A percentile compares a stretch with the other conserved stretches of the same genome.
phyloP scores from a whole-genome alignment of 2,113 vertebrate genomes.

The Oophaga pumilio region DNA sequence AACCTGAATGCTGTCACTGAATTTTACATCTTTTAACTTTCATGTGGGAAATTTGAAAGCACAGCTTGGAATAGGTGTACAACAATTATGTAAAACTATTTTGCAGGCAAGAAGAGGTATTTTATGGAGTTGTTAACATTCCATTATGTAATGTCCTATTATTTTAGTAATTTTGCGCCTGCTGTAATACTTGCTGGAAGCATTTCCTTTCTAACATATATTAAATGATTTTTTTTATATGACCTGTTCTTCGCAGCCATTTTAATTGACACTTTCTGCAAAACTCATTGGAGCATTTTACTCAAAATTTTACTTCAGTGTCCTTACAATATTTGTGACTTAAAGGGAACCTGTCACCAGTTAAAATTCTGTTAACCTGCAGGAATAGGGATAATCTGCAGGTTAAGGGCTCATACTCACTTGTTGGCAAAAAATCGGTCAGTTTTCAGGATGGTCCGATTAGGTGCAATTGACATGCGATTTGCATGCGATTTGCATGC shows the following conservation, averaged over 20 bases:
- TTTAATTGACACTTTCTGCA: slow-evolving; percentile 39
- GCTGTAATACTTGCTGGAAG: slow-evolving; percentile 33
- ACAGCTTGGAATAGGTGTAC: slow-evolving; percentile 32
- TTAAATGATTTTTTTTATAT: slow-evolving; percentile 3
- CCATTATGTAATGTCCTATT: slow-evolving; percentile 42
- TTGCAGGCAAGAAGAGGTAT: slow-evolving; percentile 34
- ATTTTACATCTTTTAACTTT: slow-evolving; percentile 24
- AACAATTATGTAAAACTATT: slow-evolving; percentile 44
- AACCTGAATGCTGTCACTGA: background rate
- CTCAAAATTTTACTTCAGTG: slow-evolving; percentile 4
- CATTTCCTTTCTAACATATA: slow-evolving; percentile 28
- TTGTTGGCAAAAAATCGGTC: too few species aligned
- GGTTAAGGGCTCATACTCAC: too few species aligned
- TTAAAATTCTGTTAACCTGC: too few species aligned
- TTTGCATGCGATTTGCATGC: too few species aligned
- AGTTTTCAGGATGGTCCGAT: too few species aligned
- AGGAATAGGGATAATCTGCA: too few species aligned
- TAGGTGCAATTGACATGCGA: too few species aligned
- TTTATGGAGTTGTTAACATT: slow-evolving; percentile 34
- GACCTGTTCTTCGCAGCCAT: slow-evolving; percentile 8
- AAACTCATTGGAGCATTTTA: slow-evolving; percentile 23
- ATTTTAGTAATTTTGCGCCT: slow-evolving; percentile 36
- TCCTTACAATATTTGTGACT: background rate
- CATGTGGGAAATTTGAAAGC: background rate
- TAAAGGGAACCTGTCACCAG: too few species aligned